These are phyloP conservation scores for Diorhabda carinulata DNA, from an alignment of 1,140 invertebrate species.

Conservation along the genomic window DNA sequence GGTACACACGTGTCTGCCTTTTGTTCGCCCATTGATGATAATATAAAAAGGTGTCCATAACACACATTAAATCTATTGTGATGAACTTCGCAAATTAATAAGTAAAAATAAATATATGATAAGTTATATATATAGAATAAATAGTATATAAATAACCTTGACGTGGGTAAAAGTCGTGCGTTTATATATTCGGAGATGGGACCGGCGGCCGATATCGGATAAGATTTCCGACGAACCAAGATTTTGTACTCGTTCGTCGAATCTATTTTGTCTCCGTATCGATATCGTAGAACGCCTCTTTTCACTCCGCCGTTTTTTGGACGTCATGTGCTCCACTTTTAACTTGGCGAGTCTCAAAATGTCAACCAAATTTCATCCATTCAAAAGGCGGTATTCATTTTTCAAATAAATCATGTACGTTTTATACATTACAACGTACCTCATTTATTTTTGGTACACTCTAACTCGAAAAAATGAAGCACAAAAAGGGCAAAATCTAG, in stretches of 20 bases:
- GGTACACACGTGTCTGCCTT: slow-evolving; percentile 46
- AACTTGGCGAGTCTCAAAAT: no score
- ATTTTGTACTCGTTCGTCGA: slow-evolving; percentile 3
- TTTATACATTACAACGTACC: no score
- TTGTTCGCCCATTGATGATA: slow-evolving; percentile 45
- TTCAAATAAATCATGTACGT: no score
- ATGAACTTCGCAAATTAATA: slow-evolving; percentile 47
- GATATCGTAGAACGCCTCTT: slow-evolving; percentile 14
- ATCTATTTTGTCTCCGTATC: slow-evolving; percentile 13
- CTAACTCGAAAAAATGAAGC: no score
- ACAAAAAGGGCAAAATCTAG: no score
- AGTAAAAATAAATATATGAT: slow-evolving; percentile 42
- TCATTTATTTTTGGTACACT: no score
- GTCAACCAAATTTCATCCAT: no score
- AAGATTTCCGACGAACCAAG: slow-evolving; percentile 7
- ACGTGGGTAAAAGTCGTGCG: slow-evolving; percentile 35
- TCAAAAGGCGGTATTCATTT: no score
- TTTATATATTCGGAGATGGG: slow-evolving; percentile 25
- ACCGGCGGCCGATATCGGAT: slow-evolving; percentile 14
- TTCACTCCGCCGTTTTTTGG: slow-evolving; percentile 17
- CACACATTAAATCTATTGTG: slow-evolving; percentile 46
- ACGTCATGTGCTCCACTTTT: slow-evolving; percentile 24
- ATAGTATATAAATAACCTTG: slow-evolving; percentile 39
- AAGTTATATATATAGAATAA: slow-evolving; percentile 40
- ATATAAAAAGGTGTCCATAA: slow-evolving; percentile 41